These are phyloP conservation scores for Sigmodon hispidus DNA, from an alignment of 2,113 vertebrate species.

Conservation along the genomic window DNA sequence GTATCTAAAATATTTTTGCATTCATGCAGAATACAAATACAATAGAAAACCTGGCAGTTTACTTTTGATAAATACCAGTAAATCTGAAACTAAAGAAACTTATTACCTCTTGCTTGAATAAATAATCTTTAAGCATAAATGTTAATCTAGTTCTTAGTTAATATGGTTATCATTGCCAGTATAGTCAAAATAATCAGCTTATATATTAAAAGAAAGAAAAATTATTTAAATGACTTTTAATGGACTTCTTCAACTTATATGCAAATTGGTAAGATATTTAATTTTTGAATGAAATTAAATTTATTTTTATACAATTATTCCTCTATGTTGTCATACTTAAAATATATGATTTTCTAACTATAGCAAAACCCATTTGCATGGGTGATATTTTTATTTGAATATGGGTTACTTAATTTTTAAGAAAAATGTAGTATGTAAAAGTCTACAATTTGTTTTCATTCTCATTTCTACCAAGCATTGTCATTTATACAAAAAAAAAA, in stretches of 20 bases:
- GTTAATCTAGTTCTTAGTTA: conserved; percentile 31
- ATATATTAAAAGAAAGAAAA: conserved; percentile 5
- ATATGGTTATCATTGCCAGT: neutral
- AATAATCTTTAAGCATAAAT: conserved; percentile 54
- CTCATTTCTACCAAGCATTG: neutral
- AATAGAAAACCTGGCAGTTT: conserved; percentile 34
- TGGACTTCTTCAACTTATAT: neutral
- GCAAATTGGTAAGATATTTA: conserved; percentile 28
- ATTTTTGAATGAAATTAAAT: conserved; percentile 49
- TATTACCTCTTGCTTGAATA: neutral
- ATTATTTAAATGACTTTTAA: conserved; percentile 38
- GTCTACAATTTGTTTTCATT: conserved; percentile 55
- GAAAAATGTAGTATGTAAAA: neutral
- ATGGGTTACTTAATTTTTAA: neutral
- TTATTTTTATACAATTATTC: conserved; percentile 51
- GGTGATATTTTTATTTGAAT: conserved; percentile 54
- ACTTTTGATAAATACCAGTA: neutral
- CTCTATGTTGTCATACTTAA: conserved; percentile 52
- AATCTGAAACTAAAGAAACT: conserved; percentile 27
- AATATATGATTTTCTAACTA: conserved; percentile 57
- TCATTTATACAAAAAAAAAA: too few relatives aligned
- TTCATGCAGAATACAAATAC: conserved; percentile 5
- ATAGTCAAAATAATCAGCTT: conserved; percentile 35
- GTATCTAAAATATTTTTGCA: conserved; percentile 6
- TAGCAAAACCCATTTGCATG: conserved; percentile 48